Base-by-base conservation (phyloP, 2,888 invertebrate genomes). In the Nezara viridula region DNA sequence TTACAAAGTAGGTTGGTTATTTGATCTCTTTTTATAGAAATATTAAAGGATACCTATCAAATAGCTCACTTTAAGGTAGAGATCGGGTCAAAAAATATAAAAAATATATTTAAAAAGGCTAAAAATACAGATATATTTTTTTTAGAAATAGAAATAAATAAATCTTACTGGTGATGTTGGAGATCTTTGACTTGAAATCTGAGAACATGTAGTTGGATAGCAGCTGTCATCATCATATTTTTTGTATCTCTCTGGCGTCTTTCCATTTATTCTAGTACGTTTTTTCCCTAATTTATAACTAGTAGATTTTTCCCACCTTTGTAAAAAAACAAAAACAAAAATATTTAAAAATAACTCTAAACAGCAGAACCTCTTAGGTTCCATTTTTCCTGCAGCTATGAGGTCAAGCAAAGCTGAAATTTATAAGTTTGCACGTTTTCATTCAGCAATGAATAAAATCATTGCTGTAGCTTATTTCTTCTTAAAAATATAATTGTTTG, bases 221-320 rank as follows among this genome's bases (percentile, higher is more conserved):
- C 89, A 88, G 27, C 89, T 89, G 50, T 90, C 90, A 60, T 90
- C 90, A 60, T 90, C 90, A n/a, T 87, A 49, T 66, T 90, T 90
- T n/a, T 89, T 88, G 86, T 90, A 90, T 44, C 90, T 89, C 81
- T 90, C 90, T 10, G 87, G 73, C 37, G 89, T 87, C 88, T 90
- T 90, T 14, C 66, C 81, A 27, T 81, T 37, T 32, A 47, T 50
- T 50, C 89, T 88, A 40, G 27, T 92, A 90, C 94, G 94, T 91
- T 94, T 94, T 90, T 94, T 94, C 91, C 92, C 92, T 27, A 92
- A 92, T 91, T 94, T 94, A 88, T 93, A 92, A 40, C 92, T 92
- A 89, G 92, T 92, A 90, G 90, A 91, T 92, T 94, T 94, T 92
- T 95, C 95, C 90, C 94, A 92, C 92, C 95, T 95, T 92, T 47